Conservation (phyloP, 2,888 invertebrate genomes). For the Eudemis profundana region DNA sequence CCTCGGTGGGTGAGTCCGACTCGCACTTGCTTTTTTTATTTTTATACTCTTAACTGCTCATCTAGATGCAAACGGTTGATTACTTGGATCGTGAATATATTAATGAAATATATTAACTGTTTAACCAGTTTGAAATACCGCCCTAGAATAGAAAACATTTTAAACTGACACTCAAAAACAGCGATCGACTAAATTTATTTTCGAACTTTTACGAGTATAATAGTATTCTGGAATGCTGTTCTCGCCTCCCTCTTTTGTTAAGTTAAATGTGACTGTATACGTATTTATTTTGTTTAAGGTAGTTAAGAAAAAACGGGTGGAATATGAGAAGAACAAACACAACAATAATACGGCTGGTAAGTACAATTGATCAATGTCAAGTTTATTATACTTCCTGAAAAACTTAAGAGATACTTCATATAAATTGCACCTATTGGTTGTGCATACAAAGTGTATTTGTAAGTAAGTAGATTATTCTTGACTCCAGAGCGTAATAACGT, state of each 20-base stretch:
- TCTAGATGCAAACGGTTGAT: too few species aligned
- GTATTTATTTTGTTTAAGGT: slow-evolving; percentile 61
- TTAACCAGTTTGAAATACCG: too few species aligned
- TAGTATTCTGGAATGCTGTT: slow-evolving; percentile 8
- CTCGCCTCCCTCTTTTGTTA: background rate
- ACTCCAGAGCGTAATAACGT: slow-evolving; percentile 3
- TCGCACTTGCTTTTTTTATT: too few species aligned
- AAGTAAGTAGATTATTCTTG: slow-evolving; percentile 4
- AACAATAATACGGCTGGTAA: slow-evolving; percentile 47
- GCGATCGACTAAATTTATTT: too few species aligned
- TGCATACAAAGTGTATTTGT: slow-evolving; percentile 18
- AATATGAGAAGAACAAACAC: slow-evolving; percentile 62
- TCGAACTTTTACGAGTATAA: too few species aligned
- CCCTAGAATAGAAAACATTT: too few species aligned
- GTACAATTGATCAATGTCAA: slow-evolving; percentile 49
- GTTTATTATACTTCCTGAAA: slow-evolving; percentile 14
- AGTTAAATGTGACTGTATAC: background rate
- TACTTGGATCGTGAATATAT: too few species aligned
- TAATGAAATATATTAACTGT: too few species aligned
- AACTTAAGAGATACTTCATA: slow-evolving; percentile 12
- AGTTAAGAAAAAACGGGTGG: slow-evolving; percentile 66
- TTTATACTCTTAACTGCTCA: too few species aligned
- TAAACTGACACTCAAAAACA: too few species aligned
- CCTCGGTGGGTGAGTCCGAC: too few species aligned
- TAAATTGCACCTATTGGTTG: background rate